Conservation (phyloP, 1,140 invertebrate genomes). For the Pogonus chalceus region DNA sequence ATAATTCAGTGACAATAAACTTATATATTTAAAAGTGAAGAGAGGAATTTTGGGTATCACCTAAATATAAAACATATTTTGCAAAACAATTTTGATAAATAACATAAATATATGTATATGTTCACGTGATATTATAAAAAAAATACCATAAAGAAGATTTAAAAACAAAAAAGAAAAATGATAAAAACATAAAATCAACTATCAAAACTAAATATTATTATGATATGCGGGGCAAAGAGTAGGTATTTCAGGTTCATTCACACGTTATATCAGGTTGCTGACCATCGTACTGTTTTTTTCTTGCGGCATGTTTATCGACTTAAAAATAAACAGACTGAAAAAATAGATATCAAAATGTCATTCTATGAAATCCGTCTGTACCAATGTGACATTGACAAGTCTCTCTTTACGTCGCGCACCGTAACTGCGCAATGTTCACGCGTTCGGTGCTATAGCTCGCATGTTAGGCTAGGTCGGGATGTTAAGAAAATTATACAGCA, state of each 20-base stretch:
- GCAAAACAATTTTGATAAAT: no score
- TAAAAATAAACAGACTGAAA: constrained; percentile 3
- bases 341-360: background rate
- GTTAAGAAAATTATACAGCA: background rate
- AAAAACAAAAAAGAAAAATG: no score
- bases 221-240: background rate
- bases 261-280: constrained; percentile 13
- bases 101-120: no score
- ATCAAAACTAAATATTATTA: no score
- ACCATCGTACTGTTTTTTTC: constrained; percentile 16
- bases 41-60: no score
- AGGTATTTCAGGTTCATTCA: constrained; percentile 13
- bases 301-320: constrained; percentile 5
- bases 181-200: no score
- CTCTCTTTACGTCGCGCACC: background rate
- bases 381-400: background rate
- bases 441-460: no score
- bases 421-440: background rate
- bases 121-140: no score
- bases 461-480: background rate
- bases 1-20: no score
- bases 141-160: no score
- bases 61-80: no score
- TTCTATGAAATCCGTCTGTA: background rate
- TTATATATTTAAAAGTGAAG: no score